Conservation (phyloP, 2,113 vertebrate species). For the Lepus timidus region DNA sequence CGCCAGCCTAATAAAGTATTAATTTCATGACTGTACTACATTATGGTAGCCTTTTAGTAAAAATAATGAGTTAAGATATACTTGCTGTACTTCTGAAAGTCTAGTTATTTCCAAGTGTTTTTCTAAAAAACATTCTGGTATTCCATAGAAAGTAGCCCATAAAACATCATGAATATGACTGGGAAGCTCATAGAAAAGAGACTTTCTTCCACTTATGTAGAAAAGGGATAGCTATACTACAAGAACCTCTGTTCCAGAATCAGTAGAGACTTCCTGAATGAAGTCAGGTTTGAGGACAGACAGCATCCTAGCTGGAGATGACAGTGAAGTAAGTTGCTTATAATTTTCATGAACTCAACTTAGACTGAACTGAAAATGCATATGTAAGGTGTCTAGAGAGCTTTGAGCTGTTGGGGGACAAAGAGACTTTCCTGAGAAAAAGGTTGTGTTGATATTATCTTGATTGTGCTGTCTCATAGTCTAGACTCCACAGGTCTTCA, state of each 20-base stretch:
- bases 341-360: not conserved
- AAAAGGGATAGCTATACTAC: not conserved
- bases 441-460: not conserved
- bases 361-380: not conserved
- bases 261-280: not conserved
- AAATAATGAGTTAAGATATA: not conserved
- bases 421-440: not conserved
- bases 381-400: not conserved
- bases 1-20: not conserved
- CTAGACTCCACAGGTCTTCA: not conserved
- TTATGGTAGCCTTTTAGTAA: slow-evolving; percentile 1
- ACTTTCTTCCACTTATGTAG: not conserved
- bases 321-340: not conserved
- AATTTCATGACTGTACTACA: not conserved
- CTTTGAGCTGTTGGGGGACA: not conserved
- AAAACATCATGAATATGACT: not conserved
- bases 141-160: not conserved
- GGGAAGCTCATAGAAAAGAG: not conserved
- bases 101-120: not conserved
- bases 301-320: not conserved
- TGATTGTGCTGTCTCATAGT: not conserved
- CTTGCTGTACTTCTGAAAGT: not conserved
- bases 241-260: not conserved
- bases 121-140: not conserved
- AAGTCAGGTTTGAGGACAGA: not conserved